Percentiles rank a stretch among this genome's conserved stretches.
Conservation (phyloP, 1,140 invertebrate species). For the Drosophila funebris region DNA sequence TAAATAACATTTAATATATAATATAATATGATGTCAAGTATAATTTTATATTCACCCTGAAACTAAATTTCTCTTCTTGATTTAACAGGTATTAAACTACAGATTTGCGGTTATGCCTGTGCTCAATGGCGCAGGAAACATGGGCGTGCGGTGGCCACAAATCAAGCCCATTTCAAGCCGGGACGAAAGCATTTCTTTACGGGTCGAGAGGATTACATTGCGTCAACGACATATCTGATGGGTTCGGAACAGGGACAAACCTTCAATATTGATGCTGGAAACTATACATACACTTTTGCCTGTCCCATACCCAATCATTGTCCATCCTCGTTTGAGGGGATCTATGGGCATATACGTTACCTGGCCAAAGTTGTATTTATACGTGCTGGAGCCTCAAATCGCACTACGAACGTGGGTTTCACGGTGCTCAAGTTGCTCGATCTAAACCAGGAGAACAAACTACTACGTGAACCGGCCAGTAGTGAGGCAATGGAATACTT, state of each 20-base stretch:
- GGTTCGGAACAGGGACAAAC: conserved; percentile 65
- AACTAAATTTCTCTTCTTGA: background rate
- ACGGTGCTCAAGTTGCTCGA: conserved; percentile 76
- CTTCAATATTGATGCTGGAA: conserved; percentile 85
- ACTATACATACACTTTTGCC: conserved; percentile 86
- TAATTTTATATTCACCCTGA: too few relatives aligned
- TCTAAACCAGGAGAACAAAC: conserved; percentile 66
- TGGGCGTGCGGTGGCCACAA: conserved; percentile 45
- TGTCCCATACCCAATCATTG: conserved; percentile 85
- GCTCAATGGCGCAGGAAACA: conserved; percentile 67
- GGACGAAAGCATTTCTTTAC: conserved; percentile 43
- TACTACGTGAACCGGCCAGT: conserved; percentile 59
- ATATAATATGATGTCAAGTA: too few relatives aligned
- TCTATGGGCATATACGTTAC: conserved; percentile 80
- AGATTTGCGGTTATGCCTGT: conserved; percentile 70
- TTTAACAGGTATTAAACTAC: conserved; percentile 66
- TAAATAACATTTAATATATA: background rate
- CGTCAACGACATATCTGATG: conserved; percentile 73
- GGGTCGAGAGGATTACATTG: conserved; percentile 77
- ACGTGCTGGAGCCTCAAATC: conserved; percentile 65
- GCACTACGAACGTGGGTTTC: conserved; percentile 77
- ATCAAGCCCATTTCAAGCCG: conserved; percentile 38
- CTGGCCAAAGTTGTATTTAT: conserved; percentile 75
- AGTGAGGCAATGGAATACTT: conserved; percentile 72
- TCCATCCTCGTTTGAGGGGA: conserved; percentile 78